Percentiles rank a stretch among this genome's conserved stretches.
These are phyloP conservation scores for Barypeithes pellucidus DNA, from an alignment of 2,888 invertebrate genomes.

Conservation along the genomic window DNA sequence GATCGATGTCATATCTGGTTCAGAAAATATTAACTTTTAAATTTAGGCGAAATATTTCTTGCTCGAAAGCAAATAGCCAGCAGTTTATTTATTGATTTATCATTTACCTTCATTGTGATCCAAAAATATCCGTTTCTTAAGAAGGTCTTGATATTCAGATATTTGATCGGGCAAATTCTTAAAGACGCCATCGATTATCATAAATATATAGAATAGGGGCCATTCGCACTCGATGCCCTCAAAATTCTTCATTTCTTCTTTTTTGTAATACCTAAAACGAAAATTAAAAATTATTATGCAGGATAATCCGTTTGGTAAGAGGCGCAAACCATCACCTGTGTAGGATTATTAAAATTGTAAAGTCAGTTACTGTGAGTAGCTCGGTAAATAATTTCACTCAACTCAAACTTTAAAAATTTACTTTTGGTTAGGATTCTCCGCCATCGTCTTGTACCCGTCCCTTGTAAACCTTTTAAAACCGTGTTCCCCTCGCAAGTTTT, in stretches of 20 bases:
- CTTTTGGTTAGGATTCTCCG: constrained; percentile 84
- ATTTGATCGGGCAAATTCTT: constrained; percentile 90
- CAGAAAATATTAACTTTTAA: too few relatives aligned
- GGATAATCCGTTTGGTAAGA: too few relatives aligned
- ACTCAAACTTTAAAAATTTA: constrained; percentile 55
- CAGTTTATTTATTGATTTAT: not conserved
- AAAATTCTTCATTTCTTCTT: constrained; percentile 95
- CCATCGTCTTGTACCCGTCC: constrained; percentile 92
- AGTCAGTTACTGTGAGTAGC: constrained; percentile 2
- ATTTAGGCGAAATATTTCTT: too few relatives aligned
- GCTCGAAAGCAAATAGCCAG: too few relatives aligned
- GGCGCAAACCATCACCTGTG: too few relatives aligned
- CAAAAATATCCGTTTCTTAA: constrained; percentile 86
- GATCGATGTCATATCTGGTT: too few relatives aligned
- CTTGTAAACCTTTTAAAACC: constrained; percentile 96
- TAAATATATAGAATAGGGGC: constrained; percentile 96
- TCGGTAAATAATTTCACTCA: constrained; percentile 19
- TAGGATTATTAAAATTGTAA: too few relatives aligned
- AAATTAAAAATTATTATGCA: constrained; percentile 27
- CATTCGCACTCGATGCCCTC: constrained; percentile 98
- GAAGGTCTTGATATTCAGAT: constrained; percentile 90
- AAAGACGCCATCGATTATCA: constrained; percentile 97
- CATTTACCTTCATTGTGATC: constrained; percentile 84
- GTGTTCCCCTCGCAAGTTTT: constrained; percentile 88
- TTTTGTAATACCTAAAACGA: constrained; percentile 82